Base-by-base conservation (phyloP, 2,113 vertebrate species). In the Rhinolophus sinicus region DNA sequence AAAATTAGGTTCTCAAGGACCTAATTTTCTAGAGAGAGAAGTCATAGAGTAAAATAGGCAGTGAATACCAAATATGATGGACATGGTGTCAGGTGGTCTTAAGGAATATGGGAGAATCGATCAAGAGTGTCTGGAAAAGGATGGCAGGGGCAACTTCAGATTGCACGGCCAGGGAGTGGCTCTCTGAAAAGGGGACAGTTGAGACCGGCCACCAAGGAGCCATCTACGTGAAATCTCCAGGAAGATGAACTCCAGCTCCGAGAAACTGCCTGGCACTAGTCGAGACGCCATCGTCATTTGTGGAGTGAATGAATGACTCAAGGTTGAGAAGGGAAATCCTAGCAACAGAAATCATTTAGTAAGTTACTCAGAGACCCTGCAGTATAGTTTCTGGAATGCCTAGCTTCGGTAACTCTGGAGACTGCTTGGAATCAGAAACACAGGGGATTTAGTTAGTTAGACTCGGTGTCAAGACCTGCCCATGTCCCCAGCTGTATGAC, bases 11-110 rank as follows among this genome's bases (percentile, higher is more conserved):
- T 81, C 13, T 9, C 33, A 86, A 81, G 2, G 22, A 54, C n/a
- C 38, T 89, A 19, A 75, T 80, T 93, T 80, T 89, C 58, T 54
- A 38, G 56, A 89, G 58, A 60, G 21, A 44, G 64, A 95, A 86
- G 52, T 40, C 0, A 33, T n/a, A 3, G 1, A 38, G 9, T 38
- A 52, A 76, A 56, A 38, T 50, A 50, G 47, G 47, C 14, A 54
- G 9, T 92, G 76, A 67, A 44, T 33, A 47, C 56, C 56, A 64
- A 35, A 8, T 21, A 7, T 4, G 6, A 70, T 65, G 6, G 14
- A 1, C 16, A 12, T 35, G 15, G 33, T 38, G 77, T 94, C 14
- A 12, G 33, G 38, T 40, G 21, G 19, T 22, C 56, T 35, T 72
- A 40, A 40, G 30, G 38, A 19, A 11, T 13, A 14, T 0, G 13